These are phyloP conservation scores for Poecilobothrus nobilitatus DNA, from an alignment of 2,888 invertebrate genomes.

Conservation along the genomic window DNA sequence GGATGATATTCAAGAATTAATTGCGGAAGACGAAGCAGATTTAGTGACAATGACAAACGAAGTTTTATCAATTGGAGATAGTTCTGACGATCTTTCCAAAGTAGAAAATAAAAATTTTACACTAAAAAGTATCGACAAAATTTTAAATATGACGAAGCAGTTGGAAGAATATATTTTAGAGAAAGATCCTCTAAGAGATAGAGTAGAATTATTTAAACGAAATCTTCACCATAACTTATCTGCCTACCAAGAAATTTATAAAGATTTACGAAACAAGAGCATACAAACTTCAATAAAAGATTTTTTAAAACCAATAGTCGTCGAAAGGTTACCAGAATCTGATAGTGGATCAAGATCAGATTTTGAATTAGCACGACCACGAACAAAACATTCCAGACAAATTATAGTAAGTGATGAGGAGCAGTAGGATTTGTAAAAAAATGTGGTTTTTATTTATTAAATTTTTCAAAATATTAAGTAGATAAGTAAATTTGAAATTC, in stretches of 20 bases:
- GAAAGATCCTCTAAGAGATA: slow-evolving; percentile 11
- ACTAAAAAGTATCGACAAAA: slow-evolving; percentile 14
- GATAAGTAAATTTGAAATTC: no score
- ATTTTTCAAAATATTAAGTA: no score
- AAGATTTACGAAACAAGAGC: slow-evolving; percentile 11
- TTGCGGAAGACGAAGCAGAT: slow-evolving; percentile 18
- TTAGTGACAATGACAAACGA: slow-evolving; percentile 8
- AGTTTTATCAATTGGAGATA: slow-evolving; percentile 10
- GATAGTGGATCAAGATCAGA: no score
- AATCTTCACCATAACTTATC: slow-evolving; percentile 14
- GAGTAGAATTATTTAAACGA: no score
- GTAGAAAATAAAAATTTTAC: slow-evolving; percentile 13
- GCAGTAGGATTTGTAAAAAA: no score
- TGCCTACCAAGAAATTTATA: slow-evolving; percentile 15
- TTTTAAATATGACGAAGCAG: slow-evolving; percentile 14
- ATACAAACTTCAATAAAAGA: slow-evolving; percentile 13
- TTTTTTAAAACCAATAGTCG: not conserved
- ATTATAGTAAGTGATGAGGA: no score
- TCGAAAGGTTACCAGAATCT: no score
- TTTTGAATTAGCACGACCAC: no score
- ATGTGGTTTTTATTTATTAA: no score
- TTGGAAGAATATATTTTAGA: slow-evolving; percentile 12
- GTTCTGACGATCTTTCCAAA: slow-evolving; percentile 11
- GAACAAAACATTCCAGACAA: no score
- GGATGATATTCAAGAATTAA: slow-evolving; percentile 15